These are phyloP conservation scores for Yoshiicerus persimilis DNA, from an alignment of 1,140 invertebrate species.

Conservation along the genomic window DNA sequence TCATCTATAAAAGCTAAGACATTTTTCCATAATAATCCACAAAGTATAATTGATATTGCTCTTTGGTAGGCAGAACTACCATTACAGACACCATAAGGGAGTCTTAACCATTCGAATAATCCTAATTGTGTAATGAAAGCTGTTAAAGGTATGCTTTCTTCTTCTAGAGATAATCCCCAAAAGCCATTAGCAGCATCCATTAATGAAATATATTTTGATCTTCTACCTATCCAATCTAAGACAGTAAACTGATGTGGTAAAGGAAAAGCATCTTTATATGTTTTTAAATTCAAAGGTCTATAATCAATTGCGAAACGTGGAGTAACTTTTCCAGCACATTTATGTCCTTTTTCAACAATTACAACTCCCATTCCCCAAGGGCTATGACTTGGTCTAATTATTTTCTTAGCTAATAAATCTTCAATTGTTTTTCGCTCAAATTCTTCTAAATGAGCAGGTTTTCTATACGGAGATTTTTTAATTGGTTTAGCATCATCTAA, in stretches of 20 bases:
- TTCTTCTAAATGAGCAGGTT: neutral
- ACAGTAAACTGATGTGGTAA: constrained; percentile 49
- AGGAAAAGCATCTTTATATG: constrained; percentile 54
- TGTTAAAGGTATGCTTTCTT: constrained; percentile 53
- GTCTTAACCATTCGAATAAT: constrained; percentile 47
- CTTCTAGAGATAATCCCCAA: constrained; percentile 55
- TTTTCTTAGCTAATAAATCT: neutral
- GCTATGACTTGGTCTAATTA: neutral
- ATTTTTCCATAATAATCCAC: neutral
- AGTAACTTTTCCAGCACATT: neutral
- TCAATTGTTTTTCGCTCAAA: neutral
- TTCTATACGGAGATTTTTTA: neutral
- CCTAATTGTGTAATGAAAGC: constrained; percentile 51
- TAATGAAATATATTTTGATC: constrained; percentile 51
- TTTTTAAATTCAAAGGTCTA: constrained; percentile 53
- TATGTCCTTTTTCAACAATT: neutral
- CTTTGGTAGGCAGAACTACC: constrained; percentile 50
- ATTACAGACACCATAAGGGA: constrained; percentile 51
- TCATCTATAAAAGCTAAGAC: constrained; percentile 34
- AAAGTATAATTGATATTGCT: constrained; percentile 41
- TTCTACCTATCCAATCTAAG: constrained; percentile 27
- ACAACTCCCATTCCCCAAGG: neutral
- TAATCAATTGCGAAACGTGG: constrained; percentile 42
- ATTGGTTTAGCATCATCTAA: neutral
- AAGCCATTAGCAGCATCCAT: constrained; percentile 56